Conservation (phyloP, 2,113 vertebrate species). For the Centropristis striata region DNA sequence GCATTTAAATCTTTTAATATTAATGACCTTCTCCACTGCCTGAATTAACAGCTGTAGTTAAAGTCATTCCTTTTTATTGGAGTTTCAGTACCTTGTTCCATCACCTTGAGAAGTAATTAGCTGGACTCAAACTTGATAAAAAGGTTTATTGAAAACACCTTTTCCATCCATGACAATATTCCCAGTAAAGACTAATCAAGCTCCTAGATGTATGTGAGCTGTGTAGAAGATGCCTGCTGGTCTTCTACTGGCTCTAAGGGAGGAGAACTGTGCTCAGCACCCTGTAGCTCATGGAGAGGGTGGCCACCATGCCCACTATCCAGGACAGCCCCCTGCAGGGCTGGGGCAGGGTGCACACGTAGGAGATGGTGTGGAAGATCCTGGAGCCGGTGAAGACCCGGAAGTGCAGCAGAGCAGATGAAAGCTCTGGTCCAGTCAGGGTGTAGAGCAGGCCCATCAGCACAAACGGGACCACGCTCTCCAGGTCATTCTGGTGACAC, state of each 20-base stretch:
- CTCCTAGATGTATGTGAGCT: not conserved
- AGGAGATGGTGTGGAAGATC: slow-evolving; percentile 88
- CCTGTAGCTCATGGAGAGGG: slow-evolving; percentile 89
- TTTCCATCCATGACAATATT: not conserved
- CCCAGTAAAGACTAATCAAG: not conserved
- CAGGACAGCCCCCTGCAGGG: slow-evolving; percentile 88
- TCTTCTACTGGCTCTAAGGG: slow-evolving; percentile 36
- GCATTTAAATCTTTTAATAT: not conserved
- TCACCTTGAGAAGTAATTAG: not conserved
- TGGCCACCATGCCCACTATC: slow-evolving; percentile 79
- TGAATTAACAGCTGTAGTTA: not conserved
- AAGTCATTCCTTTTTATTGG: not conserved
- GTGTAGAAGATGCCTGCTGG: not conserved
- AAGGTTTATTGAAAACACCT: slow-evolving; percentile 13
- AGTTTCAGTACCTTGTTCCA: not conserved
- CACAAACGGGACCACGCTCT: slow-evolving; percentile 93
- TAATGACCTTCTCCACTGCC: not conserved
- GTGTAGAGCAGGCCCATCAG: slow-evolving; percentile 90
- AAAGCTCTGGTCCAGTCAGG: slow-evolving; percentile 86
- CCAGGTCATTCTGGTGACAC: slow-evolving; percentile 94
- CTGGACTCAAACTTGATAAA: not conserved
- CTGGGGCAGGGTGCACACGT: slow-evolving; percentile 89
- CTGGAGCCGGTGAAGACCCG: slow-evolving; percentile 88
- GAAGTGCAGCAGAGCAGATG: slow-evolving; percentile 90
- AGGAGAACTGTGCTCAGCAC: slow-evolving; percentile 73